phyloP scores from a whole-genome alignment of 2,797 vertebrate species.

The Glyptemys insculpta region DNA sequence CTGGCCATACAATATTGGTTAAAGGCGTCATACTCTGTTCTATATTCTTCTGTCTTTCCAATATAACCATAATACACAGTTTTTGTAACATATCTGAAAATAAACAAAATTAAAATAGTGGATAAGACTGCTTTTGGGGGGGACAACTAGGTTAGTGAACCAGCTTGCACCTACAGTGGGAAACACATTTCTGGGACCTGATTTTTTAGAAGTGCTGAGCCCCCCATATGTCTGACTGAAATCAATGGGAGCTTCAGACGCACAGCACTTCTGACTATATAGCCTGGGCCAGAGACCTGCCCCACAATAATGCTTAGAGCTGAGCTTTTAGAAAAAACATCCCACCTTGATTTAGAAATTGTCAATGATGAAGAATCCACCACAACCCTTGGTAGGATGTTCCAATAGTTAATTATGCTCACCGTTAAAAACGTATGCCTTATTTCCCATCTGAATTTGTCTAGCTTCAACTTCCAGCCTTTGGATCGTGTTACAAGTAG shows the following conservation, averaged over 20 bases:
- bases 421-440: too few relatives aligned
- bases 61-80: neutral
- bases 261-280: neutral
- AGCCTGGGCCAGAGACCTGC: too few relatives aligned
- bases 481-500: too few relatives aligned
- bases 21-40: neutral
- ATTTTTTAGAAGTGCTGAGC: neutral
- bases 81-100: neutral
- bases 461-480: too few relatives aligned
- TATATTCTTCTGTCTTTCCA: neutral
- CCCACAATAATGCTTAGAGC: too few relatives aligned
- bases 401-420: too few relatives aligned
- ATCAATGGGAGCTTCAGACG: neutral
- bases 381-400: too few relatives aligned
- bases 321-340: too few relatives aligned
- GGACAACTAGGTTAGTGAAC: neutral
- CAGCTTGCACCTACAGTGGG: neutral
- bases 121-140: neutral
- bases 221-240: neutral
- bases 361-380: too few relatives aligned
- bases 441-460: too few relatives aligned
- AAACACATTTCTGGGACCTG: neutral
- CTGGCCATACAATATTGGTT: conserved; percentile 13
- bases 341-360: too few relatives aligned
- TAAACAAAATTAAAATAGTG: too few relatives aligned